Base-by-base conservation (phyloP, 2,888 invertebrate species). In the Prosopocoilus inquinatus region DNA sequence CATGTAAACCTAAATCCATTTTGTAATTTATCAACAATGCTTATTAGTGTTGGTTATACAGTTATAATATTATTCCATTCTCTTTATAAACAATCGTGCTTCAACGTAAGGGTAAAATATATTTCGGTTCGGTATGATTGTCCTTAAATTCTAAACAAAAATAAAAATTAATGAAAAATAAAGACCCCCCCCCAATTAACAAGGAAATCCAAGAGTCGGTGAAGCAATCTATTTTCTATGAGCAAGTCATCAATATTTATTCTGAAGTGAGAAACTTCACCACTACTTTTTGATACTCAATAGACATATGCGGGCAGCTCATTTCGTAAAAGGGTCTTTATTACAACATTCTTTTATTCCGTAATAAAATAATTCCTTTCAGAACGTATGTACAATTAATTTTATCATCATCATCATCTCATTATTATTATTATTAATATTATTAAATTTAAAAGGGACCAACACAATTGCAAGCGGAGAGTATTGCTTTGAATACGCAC, bases 401-500 rank as follows among this genome's bases (percentile, higher is more conserved):
- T 51, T 12, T 15, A 49, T 55, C 39, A 47, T 45, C 56, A 60
- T 60, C 53, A 53, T 59, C 57, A 57, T n/a, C n/a, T n/a, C n/a
- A n/a, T n/a, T n/a, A 49, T 55, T 46, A 47, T 45, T 57, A 60
- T 60, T 55, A 53, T 59, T 58, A 57, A 57, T 56, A 58, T 53
- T 64, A 68, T 68, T 65, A 67, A 64, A 68, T 66, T 67, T 70
- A 68, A 65, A 68, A 68, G 70, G 72, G 72, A 72, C 72, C 73
- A 73, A 76, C 72, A 73, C 72, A 71, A 28, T 68, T 68, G 69
- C 71, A 75, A 74, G 74, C 75, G 72, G 61, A 68, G 74, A 72
- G 75, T 76, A 76, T 77, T 75, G 75, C 76, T 68, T 75, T 70
- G 67, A 73, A 75, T 75, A 75, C 74, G 74, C 73, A 69, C 68